phyloP scores from a whole-genome alignment of 2,113 vertebrate genomes.

The Xerus inauris region DNA sequence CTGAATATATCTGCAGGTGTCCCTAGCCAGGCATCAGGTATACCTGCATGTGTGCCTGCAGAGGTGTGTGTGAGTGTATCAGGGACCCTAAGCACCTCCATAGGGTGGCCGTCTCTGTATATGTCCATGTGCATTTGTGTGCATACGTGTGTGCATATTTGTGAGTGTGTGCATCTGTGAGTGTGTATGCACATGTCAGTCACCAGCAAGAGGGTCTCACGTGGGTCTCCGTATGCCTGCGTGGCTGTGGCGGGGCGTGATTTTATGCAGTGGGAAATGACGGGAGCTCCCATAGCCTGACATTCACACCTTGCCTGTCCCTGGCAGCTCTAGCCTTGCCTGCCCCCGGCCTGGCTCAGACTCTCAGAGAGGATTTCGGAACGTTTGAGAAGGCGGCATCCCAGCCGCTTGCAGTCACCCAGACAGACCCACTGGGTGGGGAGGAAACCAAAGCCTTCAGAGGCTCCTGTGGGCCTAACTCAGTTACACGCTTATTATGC shows the following conservation, averaged over 20 bases:
- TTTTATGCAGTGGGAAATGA: background rate
- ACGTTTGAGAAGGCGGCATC: constrained; percentile 68
- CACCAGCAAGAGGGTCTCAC: background rate
- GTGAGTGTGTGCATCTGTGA: background rate
- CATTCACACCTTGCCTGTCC: background rate
- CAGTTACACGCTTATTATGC: constrained; percentile 84
- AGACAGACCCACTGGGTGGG: constrained; percentile 75
- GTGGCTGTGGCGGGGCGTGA: background rate
- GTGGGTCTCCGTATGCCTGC: background rate
- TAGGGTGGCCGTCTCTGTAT: background rate
- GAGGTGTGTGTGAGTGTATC: background rate
- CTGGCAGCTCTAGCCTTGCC: background rate
- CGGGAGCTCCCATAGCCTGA: background rate
- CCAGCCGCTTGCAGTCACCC: constrained; percentile 59
- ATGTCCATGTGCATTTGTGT: background rate
- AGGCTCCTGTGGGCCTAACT: constrained; percentile 83
- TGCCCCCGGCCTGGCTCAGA: constrained; percentile 5
- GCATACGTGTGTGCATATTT: background rate
- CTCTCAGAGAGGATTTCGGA: constrained; percentile 32
- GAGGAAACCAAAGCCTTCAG: constrained; percentile 79
- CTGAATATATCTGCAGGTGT: background rate
- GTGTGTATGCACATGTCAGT: background rate
- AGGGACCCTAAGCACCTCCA: background rate
- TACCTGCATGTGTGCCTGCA: background rate
- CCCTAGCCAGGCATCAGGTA: background rate